Evolutionary conservation across 1,140 invertebrate genomes (phyloP).

Genomic region (Drosophila albomicans): DNA sequence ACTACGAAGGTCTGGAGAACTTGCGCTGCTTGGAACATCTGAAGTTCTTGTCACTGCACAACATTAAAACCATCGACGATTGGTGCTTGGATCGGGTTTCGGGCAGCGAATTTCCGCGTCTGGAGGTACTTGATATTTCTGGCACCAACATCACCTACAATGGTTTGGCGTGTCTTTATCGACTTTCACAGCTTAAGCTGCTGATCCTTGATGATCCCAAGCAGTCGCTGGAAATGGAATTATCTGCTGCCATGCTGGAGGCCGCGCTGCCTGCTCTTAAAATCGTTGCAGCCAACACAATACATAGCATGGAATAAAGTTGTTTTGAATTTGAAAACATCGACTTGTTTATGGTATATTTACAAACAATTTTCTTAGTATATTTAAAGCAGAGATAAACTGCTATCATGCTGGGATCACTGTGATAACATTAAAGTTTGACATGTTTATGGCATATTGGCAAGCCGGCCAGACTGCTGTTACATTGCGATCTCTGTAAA

Average conservation of each 20-base stretch:
- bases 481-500: too few species aligned
- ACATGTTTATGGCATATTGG: too few species aligned
- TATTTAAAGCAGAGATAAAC: too few species aligned
- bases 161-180: slow-evolving; percentile 89
- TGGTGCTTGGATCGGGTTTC: slow-evolving; percentile 90
- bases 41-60: slow-evolving; percentile 88
- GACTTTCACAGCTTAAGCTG: slow-evolving; percentile 86
- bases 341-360: too few species aligned
- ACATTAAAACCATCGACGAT: slow-evolving; percentile 89
- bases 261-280: slow-evolving; percentile 84
- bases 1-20: slow-evolving; percentile 91
- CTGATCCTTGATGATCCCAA: slow-evolving; percentile 86
- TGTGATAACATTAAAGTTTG: too few species aligned
- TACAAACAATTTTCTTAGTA: too few species aligned
- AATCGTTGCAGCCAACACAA: slow-evolving; percentile 66
- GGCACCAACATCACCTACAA: slow-evolving; percentile 88
- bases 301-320: slow-evolving; percentile 49
- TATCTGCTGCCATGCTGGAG: slow-evolving; percentile 87
- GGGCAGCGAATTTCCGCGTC: slow-evolving; percentile 86
- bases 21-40: slow-evolving; percentile 87
- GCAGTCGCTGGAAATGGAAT: slow-evolving; percentile 86
- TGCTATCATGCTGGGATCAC: too few species aligned
- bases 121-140: slow-evolving; percentile 91
- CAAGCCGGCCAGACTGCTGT: too few species aligned
- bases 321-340: slow-evolving; percentile 17